These are phyloP conservation scores for Stenoptilia bipunctidactyla DNA, from an alignment of 2,888 invertebrate species.

Conservation along the genomic window DNA sequence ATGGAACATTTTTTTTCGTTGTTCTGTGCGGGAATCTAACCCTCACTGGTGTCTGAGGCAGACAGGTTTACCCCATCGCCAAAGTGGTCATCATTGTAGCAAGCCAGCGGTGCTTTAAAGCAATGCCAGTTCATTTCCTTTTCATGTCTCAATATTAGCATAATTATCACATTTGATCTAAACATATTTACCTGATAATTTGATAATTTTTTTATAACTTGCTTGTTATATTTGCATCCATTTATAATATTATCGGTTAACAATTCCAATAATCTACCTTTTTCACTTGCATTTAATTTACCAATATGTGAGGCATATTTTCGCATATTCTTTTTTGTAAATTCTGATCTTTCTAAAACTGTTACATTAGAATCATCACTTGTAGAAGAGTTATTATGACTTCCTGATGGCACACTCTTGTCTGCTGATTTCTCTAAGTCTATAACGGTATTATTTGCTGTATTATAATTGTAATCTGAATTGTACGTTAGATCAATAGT, in stretches of 20 bases:
- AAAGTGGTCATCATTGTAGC: no score
- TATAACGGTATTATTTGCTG: constrained; percentile 22
- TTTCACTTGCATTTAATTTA: constrained; percentile 34
- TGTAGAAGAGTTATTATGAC: constrained; percentile 29
- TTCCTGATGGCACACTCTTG: constrained; percentile 18
- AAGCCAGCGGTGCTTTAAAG: no score
- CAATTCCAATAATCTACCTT: constrained; percentile 34
- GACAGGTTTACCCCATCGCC: no score
- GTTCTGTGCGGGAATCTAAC: no score
- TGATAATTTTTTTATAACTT: constrained; percentile 16
- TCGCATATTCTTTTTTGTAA: constrained; percentile 20
- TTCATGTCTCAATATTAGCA: no score
- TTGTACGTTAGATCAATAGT: constrained; percentile 47
- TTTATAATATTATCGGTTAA: constrained; percentile 45
- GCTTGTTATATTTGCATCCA: constrained; percentile 28
- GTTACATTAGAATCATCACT: constrained; percentile 53
- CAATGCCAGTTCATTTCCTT: no score
- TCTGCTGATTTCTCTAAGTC: constrained; percentile 33
- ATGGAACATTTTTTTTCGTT: no score
- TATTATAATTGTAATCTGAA: no score
- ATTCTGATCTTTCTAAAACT: constrained; percentile 23
- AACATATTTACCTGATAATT: constrained; percentile 10
- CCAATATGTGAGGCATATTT: constrained; percentile 39
- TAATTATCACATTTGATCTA: no score
- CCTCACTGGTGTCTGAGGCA: no score